Conservation (phyloP, 2,888 invertebrate species). For the Nephrotoma flavescens region DNA sequence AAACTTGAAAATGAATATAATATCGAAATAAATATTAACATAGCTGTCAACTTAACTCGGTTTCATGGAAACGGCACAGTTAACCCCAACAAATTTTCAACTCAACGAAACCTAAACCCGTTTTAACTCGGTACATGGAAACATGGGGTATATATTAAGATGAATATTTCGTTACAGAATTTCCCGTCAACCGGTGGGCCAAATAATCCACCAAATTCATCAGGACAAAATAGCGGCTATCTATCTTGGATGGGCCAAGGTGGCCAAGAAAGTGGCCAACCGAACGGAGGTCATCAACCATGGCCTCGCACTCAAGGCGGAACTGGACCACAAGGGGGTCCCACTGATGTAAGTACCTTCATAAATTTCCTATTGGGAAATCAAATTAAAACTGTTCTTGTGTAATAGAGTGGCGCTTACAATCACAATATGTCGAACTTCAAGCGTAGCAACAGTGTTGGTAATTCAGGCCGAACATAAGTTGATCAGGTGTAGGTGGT, state of each 20-base stretch:
- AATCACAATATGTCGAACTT: neutral
- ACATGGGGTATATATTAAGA: no score
- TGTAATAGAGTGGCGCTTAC: neutral
- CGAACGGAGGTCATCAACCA: slow-evolving; percentile 10
- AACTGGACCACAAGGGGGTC: slow-evolving; percentile 9
- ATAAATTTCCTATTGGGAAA: neutral
- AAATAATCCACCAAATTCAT: slow-evolving; percentile 29
- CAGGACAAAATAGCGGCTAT: slow-evolving; percentile 38
- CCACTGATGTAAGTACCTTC: neutral
- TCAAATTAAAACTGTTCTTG: neutral
- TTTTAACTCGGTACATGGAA: no score
- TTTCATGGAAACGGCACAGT: no score
- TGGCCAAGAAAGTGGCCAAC: slow-evolving; percentile 19
- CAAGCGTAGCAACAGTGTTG: neutral
- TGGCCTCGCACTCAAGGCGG: slow-evolving; percentile 14
- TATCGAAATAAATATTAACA: no score
- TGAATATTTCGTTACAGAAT: slow-evolving; percentile 17
- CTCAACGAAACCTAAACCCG: no score
- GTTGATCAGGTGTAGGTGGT: neutral
- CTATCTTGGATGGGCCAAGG: slow-evolving; percentile 58
- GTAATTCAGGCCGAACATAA: neutral
- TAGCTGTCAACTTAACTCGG: no score
- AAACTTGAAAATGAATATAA: no score
- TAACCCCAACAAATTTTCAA: no score
- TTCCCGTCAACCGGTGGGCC: slow-evolving; percentile 24